Evolutionary conservation across 2,888 invertebrate genomes (phyloP).

Genomic region (Geotrupes spiniger): DNA sequence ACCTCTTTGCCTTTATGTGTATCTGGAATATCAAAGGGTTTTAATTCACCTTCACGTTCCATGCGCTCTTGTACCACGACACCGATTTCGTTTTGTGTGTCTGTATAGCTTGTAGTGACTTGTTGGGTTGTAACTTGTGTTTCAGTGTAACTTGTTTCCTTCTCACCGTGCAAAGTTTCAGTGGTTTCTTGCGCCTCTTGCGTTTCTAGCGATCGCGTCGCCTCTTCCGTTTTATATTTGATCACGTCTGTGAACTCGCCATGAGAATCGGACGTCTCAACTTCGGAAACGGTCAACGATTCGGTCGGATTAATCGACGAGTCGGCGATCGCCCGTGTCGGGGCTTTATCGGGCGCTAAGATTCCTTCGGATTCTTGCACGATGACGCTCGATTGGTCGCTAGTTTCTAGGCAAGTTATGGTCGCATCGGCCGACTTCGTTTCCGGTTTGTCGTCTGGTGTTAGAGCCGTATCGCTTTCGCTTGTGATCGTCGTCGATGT

Average conservation of each 20-base stretch:
- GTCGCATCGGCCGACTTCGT: constrained; percentile 52
- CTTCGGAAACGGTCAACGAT: constrained; percentile 60
- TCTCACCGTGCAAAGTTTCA: constrained; percentile 62
- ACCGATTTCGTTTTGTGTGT: constrained; percentile 61
- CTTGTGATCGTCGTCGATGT: constrained; percentile 58
- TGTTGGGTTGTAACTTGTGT: constrained; percentile 44
- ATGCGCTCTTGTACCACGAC: constrained; percentile 61
- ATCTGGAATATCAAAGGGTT: constrained; percentile 53
- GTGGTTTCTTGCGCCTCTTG: constrained; percentile 64
- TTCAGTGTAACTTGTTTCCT: constrained; percentile 54
- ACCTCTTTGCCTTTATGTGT: constrained; percentile 53
- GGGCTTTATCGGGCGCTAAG: constrained; percentile 54
- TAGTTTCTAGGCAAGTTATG: constrained; percentile 58
- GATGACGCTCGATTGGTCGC: constrained; percentile 58
- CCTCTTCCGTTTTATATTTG: constrained; percentile 56
- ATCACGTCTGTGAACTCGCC: constrained; percentile 54
- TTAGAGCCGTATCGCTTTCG: constrained; percentile 60
- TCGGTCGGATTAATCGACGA: constrained; percentile 58
- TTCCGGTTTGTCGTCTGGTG: constrained; percentile 48
- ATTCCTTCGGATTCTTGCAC: constrained; percentile 66
- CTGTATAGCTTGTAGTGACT: constrained; percentile 51
- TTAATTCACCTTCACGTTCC: constrained; percentile 64
- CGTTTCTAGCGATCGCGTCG: constrained; percentile 56
- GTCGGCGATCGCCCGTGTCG: constrained; percentile 57
- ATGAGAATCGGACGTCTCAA: constrained; percentile 57